A percentile compares a stretch with the other conserved stretches of the same genome.
phyloP scores from a whole-genome alignment of 2,113 vertebrate species.

The Penelope pileata region DNA sequence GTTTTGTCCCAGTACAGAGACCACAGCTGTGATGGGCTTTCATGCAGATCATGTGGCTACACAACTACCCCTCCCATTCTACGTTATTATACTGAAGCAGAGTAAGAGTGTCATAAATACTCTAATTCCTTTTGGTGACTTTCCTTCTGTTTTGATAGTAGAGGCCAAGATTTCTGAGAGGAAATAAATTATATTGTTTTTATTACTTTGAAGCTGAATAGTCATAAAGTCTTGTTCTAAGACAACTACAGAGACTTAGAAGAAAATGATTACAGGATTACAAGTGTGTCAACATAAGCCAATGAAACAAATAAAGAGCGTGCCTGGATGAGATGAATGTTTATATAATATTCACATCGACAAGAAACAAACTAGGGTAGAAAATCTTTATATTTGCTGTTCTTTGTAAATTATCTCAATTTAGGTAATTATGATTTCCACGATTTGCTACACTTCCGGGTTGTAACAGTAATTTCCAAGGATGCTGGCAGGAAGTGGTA shows the following conservation, averaged over 20 bases:
- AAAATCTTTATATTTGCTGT: background rate
- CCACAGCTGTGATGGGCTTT: background rate
- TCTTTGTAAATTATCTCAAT: slow-evolving; percentile 32
- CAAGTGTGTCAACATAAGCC: background rate
- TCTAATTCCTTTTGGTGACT: background rate
- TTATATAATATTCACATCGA: background rate
- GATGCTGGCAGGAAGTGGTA: background rate
- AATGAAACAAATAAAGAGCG: background rate
- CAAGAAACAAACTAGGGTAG: background rate
- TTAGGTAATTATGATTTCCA: slow-evolving; percentile 28
- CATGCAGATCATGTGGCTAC: background rate
- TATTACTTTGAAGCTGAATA: background rate
- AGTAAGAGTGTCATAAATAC: background rate
- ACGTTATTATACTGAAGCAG: background rate
- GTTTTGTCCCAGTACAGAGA: background rate
- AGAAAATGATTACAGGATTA: background rate
- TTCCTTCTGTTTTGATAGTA: background rate
- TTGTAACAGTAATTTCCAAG: background rate
- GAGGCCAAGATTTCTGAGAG: background rate
- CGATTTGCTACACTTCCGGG: background rate
- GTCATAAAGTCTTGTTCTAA: background rate
- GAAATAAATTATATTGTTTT: background rate
- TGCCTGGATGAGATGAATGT: background rate
- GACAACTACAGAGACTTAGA: background rate
- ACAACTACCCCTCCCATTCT: background rate